Percentiles rank a stretch among this genome's conserved stretches.
Conservation (phyloP, 2,888 invertebrate species). For the Patella caerulea region DNA sequence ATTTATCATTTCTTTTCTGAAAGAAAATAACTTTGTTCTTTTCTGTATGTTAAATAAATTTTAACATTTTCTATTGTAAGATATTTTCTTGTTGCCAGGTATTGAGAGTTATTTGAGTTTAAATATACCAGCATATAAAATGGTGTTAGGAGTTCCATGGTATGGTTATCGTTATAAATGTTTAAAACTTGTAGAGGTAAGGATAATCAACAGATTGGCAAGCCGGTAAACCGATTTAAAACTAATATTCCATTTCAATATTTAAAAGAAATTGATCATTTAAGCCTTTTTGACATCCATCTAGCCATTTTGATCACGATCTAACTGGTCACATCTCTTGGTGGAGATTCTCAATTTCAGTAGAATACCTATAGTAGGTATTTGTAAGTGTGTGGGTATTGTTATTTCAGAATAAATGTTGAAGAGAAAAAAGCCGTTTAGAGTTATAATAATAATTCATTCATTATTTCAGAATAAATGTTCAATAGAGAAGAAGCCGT, state of each 20-base stretch:
- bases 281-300: too few relatives aligned
- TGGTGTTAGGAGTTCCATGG: constrained; percentile 72
- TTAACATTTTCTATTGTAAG: not conserved
- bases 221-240: too few relatives aligned
- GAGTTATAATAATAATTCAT: constrained; percentile 37
- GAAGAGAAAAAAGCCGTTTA: constrained; percentile 67
- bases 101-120: constrained; percentile 59
- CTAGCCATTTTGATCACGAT: too few relatives aligned
- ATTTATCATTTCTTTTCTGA: not conserved
- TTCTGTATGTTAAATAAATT: constrained; percentile 6
- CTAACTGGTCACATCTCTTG: too few relatives aligned
- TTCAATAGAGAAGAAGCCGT: constrained; percentile 65
- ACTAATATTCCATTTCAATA: too few relatives aligned
- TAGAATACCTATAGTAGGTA: too few relatives aligned
- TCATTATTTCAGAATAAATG: constrained; percentile 48
- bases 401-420: constrained; percentile 50
- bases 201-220: not conserved
- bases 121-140: constrained; percentile 59
- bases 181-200: constrained; percentile 22
- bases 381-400: not conserved
- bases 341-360: too few relatives aligned
- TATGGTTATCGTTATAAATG: constrained; percentile 72
- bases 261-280: too few relatives aligned
- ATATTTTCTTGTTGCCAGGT: constrained; percentile 46
- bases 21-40: not conserved